Evolutionary conservation across 2,888 invertebrate species (phyloP).

Genomic region (Aspidiotus rigidus): DNA sequence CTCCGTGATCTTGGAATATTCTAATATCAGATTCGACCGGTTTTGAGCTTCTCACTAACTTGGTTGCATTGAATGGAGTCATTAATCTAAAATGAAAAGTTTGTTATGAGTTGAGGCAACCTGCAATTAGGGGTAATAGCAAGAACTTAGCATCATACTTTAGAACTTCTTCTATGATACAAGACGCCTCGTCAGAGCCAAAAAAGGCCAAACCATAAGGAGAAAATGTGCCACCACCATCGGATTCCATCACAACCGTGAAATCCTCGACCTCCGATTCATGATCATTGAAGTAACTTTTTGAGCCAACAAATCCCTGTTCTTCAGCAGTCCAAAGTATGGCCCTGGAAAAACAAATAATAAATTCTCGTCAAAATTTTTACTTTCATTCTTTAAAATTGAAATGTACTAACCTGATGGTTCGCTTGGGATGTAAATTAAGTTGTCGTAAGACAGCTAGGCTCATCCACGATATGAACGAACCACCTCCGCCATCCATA

Average conservation of each 20-base stretch:
- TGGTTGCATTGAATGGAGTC: conserved; percentile 57
- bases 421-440: conserved; percentile 58
- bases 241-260: conserved; percentile 72
- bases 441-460: conserved; percentile 57
- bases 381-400: too few relatives aligned
- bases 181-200: conserved; percentile 53
- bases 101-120: too few relatives aligned
- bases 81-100: conserved; percentile 47
- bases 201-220: conserved; percentile 59
- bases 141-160: too few relatives aligned
- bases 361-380: too few relatives aligned
- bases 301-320: conserved; percentile 58
- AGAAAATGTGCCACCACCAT: conserved; percentile 62
- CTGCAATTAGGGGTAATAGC: background rate
- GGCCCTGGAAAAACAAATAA: conserved; percentile 44
- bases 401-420: conserved; percentile 49
- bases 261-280: conserved; percentile 52
- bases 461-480: conserved; percentile 68
- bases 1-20: conserved; percentile 53
- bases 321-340: conserved; percentile 78
- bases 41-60: conserved; percentile 45
- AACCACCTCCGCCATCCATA: conserved; percentile 77
- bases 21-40: conserved; percentile 61
- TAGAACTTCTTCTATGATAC: conserved; percentile 56
- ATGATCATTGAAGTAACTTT: conserved; percentile 55